Evolutionary conservation across 2,797 vertebrate genomes (phyloP), one percentile per base, ranked within the genome.

Genomic region (Pristis pectinata): DNA sequence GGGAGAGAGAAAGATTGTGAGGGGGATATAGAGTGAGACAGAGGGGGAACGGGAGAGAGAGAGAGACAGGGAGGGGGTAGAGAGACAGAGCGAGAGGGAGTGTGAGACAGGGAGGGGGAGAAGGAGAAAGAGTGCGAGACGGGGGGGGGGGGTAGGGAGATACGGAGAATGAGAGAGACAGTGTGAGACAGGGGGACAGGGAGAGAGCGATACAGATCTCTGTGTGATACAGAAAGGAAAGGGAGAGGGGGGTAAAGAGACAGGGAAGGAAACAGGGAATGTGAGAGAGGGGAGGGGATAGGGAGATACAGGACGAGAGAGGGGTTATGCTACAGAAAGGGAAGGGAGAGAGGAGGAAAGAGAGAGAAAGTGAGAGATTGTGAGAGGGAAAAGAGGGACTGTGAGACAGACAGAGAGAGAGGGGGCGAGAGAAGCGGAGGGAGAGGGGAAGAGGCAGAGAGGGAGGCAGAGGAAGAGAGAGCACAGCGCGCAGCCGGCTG

Each of bases 51-150:
- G 61, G 15, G 59, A 67, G 76, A 80, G 70, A 41, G 92, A 13
- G 22, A 92, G 44, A 44, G 34, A 95, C 74, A 89, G 41, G 91
- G 53, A 74, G 3, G 15, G 44, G 34, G 30, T 70, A 95, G 94
- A 93, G 95, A 95, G 94, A 95, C 95, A 91, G 85, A 95, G 95
- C 95, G 95, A 95, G 96, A 93, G 53, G 70, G 59, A 61, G 95
- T 94, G 64, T 53, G 7, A 79, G 94, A 95, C 93, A 67, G n/a
- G 22, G 8, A n/a, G 56, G 72, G 49, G 30, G 1, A 4, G 19
- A 49, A 77, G 13, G 27, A 67, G 44, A 24, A 37, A 30, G 67
- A 61, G 82, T 93, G 61, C 72, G 94, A 61, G 24, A 17, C 72
- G 3, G 27, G 7, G 27, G 19, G 59, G 37, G 72, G 27, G 61